Evolutionary conservation across 2,113 vertebrate species (phyloP), one percentile per base, ranked within the genome.

Genomic region (Albula glossodonta): DNA sequence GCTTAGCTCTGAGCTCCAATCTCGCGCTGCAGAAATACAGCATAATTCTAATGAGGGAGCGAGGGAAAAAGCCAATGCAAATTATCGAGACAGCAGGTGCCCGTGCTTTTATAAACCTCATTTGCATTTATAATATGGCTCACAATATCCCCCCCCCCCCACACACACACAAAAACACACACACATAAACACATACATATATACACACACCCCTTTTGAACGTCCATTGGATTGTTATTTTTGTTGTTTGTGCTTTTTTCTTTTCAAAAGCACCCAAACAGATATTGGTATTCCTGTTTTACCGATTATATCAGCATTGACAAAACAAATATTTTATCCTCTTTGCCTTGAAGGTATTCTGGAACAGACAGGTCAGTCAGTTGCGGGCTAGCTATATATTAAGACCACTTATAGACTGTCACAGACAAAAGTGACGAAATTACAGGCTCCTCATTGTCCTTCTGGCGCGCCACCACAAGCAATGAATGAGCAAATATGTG

Each of bases 21-120:
- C 85, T 88, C 63, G 86, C 86, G 78, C 80, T 83, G 86, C 82
- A 88, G 52, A 88, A 92, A 88, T 81, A 86, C 85, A 88, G 81
- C 85, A 80, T 88, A 51, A 90, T 91, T 90, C 88, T 90, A 89
- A 88, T 88, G 89, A 90, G 85, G 56, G 83, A 87, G 57, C 49
- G 82, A 77, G 60, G 52, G 57, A 89, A 90, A 87, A 86, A 87
- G 86, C 87, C 84, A 83, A 90, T 90, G 91, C 90, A 92, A 91
- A 91, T 89, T 85, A 53, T 84, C 70, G 74, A 90, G 91, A 91
- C 90, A 92, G 91, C 91, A 92, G 91, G 90, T 92, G 91, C 90
- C 90, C 84, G 82, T 88, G 89, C 89, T 89, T 90, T 90, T 88
- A 86, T 91, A 88, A 91, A 85, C 80, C 89, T 90, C 51, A 91